Percentiles rank a stretch among this genome's conserved stretches.
Conservation (phyloP, 2,888 invertebrate genomes). For the Drymonia ruficornis region DNA sequence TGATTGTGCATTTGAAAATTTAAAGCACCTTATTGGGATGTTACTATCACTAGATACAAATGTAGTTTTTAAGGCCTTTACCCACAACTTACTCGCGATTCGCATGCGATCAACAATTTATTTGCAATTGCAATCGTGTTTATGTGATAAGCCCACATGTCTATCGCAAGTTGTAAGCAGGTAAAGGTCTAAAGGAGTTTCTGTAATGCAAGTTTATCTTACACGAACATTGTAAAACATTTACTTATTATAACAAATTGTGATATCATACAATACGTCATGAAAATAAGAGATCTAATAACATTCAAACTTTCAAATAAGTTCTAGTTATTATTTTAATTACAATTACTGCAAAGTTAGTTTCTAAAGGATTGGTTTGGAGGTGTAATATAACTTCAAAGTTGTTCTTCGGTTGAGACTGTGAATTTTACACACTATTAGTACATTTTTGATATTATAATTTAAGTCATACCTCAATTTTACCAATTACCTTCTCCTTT, state of each 20-base stretch:
- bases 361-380: no score
- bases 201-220: background rate
- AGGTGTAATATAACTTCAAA: no score
- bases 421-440: no score
- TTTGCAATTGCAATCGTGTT: background rate
- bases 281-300: conserved; percentile 2
- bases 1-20: conserved; percentile 58
- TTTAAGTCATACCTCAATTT: no score
- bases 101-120: no score
- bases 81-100: background rate
- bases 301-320: background rate
- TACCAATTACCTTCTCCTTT: no score
- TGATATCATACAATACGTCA: background rate
- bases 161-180: background rate
- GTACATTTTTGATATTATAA: no score
- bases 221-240: background rate
- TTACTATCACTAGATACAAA: conserved; percentile 23
- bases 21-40: conserved; percentile 51
- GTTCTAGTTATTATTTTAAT: no score
- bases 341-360: no score
- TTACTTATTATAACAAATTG: background rate
- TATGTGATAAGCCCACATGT: background rate
- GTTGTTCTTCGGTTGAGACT: no score
- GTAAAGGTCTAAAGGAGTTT: background rate
- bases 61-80: conserved; percentile 6